These are phyloP conservation scores for Nymphalis io DNA, from an alignment of 1,140 invertebrate species.

Conservation along the genomic window DNA sequence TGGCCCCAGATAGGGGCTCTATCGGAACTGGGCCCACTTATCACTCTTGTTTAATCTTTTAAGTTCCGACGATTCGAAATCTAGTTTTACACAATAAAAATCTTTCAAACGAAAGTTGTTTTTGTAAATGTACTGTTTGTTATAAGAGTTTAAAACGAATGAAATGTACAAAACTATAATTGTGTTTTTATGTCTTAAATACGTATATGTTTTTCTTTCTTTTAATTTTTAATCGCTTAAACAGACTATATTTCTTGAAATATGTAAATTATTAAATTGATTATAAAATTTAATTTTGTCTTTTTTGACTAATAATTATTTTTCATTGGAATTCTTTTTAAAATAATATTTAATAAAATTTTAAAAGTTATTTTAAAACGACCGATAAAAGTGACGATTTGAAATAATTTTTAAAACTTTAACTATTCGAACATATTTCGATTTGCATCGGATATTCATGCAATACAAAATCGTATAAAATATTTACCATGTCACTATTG, in stretches of 20 bases:
- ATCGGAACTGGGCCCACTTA: slow-evolving; percentile 9
- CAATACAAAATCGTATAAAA: slow-evolving; percentile 25
- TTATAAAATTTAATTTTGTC: too few relatives aligned
- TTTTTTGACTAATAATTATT: too few relatives aligned
- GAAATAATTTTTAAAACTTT: slow-evolving; percentile 1
- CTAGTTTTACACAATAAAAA: neutral
- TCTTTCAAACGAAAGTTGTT: neutral
- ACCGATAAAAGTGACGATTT: neutral
- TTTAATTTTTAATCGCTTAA: too few relatives aligned
- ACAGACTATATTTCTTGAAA: too few relatives aligned
- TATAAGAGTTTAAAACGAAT: too few relatives aligned
- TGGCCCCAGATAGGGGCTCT: slow-evolving; percentile 13
- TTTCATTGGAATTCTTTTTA: neutral
- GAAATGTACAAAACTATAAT: too few relatives aligned
- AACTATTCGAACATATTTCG: slow-evolving; percentile 7
- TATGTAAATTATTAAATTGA: too few relatives aligned
- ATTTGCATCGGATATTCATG: slow-evolving; percentile 12
- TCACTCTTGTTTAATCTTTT: slow-evolving; percentile 13
- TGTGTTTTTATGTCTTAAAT: too few relatives aligned
- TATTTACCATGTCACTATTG: slow-evolving; percentile 23
- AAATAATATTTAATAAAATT: neutral
- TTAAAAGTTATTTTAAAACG: neutral
- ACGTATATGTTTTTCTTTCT: too few relatives aligned
- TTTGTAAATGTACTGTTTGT: neutral
- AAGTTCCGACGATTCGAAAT: slow-evolving; percentile 11